Percentiles rank a stretch among this genome's conserved stretches.
Evolutionary conservation across 2,888 invertebrate species (phyloP).

Genomic region (Mesopsocus fuscifrons): DNA sequence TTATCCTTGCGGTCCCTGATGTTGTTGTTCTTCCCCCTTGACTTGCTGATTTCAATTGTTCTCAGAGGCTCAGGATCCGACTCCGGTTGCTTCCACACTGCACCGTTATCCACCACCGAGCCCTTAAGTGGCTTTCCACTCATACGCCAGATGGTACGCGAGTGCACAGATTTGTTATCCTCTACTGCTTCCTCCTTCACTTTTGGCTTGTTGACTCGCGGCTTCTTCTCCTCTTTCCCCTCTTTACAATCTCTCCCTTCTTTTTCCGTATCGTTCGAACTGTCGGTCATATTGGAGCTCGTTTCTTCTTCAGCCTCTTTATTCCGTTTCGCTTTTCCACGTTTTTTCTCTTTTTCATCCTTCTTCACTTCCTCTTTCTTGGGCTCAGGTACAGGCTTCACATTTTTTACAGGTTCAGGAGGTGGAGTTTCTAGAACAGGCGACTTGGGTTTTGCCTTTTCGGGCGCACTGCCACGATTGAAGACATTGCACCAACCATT

Average conservation of each 20-base stretch:
- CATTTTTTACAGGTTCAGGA: not conserved
- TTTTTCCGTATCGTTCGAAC: slow-evolving; percentile 39
- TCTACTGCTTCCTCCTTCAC: not conserved
- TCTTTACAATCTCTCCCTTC: slow-evolving; percentile 18
- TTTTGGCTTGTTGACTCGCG: not conserved
- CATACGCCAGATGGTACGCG: not conserved
- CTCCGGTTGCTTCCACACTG: slow-evolving; percentile 19
- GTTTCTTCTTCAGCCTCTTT: slow-evolving; percentile 37
- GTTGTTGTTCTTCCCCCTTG: slow-evolving; percentile 19
- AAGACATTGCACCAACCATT: slow-evolving; percentile 11
- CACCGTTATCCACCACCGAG: not conserved
- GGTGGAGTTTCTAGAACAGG: not conserved
- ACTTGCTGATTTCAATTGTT: slow-evolving; percentile 19
- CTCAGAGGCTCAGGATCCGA: slow-evolving; percentile 22
- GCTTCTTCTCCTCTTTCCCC: slow-evolving; percentile 9
- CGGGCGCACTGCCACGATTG: not conserved
- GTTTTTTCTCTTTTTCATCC: slow-evolving; percentile 17
- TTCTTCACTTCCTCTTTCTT: slow-evolving; percentile 20
- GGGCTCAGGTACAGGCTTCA: slow-evolving; percentile 16
- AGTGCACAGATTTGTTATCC: not conserved
- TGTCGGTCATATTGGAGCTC: slow-evolving; percentile 50
- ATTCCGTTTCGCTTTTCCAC: slow-evolving; percentile 17
- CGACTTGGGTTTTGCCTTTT: not conserved
- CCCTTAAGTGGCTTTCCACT: not conserved
- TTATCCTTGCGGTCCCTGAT: not conserved